Conservation (phyloP, 1,140 invertebrate species). For the Brachionus sp. region DNA sequence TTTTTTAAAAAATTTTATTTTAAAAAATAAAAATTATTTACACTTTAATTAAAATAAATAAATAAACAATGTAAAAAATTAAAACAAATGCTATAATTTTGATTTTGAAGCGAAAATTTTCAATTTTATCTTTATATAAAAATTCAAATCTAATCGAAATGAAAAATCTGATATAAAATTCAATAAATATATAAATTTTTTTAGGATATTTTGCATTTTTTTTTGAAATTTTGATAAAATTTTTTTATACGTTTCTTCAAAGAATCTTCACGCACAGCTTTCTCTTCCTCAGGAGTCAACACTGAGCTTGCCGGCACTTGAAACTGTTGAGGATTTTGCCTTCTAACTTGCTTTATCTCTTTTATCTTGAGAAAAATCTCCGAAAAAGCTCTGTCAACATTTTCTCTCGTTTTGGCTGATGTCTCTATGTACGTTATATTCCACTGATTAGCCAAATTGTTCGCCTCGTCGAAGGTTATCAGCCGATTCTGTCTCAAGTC, state of each 20-base stretch:
- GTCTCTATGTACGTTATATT: conserved; percentile 97
- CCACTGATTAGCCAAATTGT: conserved; percentile 82
- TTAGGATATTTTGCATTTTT: conserved; percentile 31
- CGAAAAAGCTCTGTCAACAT: conserved; percentile 71
- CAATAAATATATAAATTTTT: neutral
- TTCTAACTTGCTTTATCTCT: conserved; percentile 8
- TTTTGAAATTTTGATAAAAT: conserved; percentile 45
- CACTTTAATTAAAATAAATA: neutral
- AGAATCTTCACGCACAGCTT: conserved; percentile 29
- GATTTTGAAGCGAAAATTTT: neutral
- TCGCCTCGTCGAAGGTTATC: conserved; percentile 81
- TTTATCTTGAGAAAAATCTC: conserved; percentile 45
- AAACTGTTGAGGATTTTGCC: conserved; percentile 6
- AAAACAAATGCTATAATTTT: neutral
- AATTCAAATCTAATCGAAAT: neutral
- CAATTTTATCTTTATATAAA: neutral
- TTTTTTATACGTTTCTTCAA: conserved; percentile 26
- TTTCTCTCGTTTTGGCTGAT: conserved; percentile 93
- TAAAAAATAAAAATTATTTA: neutral
- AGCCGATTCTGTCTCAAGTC: conserved; percentile 87
- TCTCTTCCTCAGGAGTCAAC: conserved; percentile 28
- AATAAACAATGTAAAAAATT: neutral
- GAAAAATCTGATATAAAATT: too few relatives aligned
- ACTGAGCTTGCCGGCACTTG: neutral
- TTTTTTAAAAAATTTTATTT: neutral